Percentiles rank a stretch among this genome's conserved stretches.
These are phyloP conservation scores for Masnerella sp. DNA, from an alignment of 2,888 invertebrate genomes.

Conservation along the genomic window DNA sequence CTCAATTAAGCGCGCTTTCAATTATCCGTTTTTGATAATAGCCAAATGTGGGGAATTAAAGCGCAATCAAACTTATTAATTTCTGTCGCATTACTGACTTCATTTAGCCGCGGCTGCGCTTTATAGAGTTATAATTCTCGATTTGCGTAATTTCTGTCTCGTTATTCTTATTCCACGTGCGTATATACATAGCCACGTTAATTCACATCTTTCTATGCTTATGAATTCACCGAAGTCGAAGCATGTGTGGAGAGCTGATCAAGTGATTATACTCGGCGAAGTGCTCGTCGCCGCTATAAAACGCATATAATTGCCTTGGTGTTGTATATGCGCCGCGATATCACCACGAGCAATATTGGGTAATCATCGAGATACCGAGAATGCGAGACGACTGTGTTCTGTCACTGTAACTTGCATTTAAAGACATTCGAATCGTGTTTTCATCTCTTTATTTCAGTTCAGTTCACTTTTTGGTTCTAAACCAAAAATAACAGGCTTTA, in stretches of 20 bases:
- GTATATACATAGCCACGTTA: constrained; percentile 15
- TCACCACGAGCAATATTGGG: constrained; percentile 58
- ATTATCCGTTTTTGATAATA: constrained; percentile 22
- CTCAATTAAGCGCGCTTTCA: constrained; percentile 28
- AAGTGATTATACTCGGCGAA: constrained; percentile 23
- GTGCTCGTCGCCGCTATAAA: constrained; percentile 67
- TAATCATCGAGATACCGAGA: constrained; percentile 57
- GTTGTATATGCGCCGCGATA: constrained; percentile 60
- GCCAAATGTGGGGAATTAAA: background rate
- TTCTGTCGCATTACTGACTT: constrained; percentile 18
- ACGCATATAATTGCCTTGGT: constrained; percentile 71
- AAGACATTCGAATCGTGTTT: constrained; percentile 50
- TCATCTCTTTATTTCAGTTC: too few relatives aligned
- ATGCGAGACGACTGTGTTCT: constrained; percentile 56
- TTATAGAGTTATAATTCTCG: constrained; percentile 50
- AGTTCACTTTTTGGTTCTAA: too few relatives aligned
- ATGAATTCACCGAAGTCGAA: constrained; percentile 36
- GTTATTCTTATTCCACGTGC: constrained; percentile 38
- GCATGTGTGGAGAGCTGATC: constrained; percentile 47
- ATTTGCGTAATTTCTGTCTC: constrained; percentile 46
- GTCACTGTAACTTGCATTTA: constrained; percentile 49
- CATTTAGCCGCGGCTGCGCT: background rate
- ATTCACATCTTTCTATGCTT: constrained; percentile 38
- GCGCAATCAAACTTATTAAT: constrained; percentile 25
- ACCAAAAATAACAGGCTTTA: too few relatives aligned